Evolutionary conservation across 1,140 invertebrate species (phyloP), one percentile per base, ranked within the genome.

Genomic region (Tetraneura akinire): DNA sequence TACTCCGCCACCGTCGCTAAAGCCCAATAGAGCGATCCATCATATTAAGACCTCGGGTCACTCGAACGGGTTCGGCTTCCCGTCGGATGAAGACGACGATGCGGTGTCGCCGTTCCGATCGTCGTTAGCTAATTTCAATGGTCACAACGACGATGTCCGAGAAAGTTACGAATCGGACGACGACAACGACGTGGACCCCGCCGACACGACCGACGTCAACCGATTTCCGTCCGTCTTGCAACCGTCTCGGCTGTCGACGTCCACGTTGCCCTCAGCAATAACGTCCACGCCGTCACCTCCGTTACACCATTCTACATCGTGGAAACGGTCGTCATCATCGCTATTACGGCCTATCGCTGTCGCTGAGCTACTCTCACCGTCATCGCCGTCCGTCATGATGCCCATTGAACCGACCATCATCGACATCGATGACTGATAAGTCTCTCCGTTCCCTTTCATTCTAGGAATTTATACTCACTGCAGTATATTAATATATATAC

Each of bases 1-100:
- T 0, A 87, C 86, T 4, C 82, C 85, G 62, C 82, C 83, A 32
- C 82, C 84, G 8, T 4, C 32, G 32, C 32, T 37, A 37, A 4
- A 8, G 53, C 4, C 14, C n/a, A 8, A 68, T 1, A 47, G 16
- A 10, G 21, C 23, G 9, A 23, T 14, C 10, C 47, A 68, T 10
- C 64, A 68, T n/a, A n/a, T n/a, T n/a, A 68, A 37, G 32, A 37
- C 32, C 32, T 2, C 23, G 23, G 23, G 45, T 23, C 45, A 18
- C 14, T 32, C 42, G 8, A 49, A 49, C 23, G 16, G 45, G 32
- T 49, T 49, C 23, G 8, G 8, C 45, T 11, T 26, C 5, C 18
- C 68, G 26, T 18, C 68, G 47, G 45, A 26, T 26, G 26, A 32
- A 13, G 57, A 29, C 11, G 26, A 49, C 45, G 21, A 9, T 14